These are phyloP conservation scores for Epizoanthus rinbou DNA, from an alignment of 92 coral and sea anemone species.

Conservation along the genomic window DNA sequence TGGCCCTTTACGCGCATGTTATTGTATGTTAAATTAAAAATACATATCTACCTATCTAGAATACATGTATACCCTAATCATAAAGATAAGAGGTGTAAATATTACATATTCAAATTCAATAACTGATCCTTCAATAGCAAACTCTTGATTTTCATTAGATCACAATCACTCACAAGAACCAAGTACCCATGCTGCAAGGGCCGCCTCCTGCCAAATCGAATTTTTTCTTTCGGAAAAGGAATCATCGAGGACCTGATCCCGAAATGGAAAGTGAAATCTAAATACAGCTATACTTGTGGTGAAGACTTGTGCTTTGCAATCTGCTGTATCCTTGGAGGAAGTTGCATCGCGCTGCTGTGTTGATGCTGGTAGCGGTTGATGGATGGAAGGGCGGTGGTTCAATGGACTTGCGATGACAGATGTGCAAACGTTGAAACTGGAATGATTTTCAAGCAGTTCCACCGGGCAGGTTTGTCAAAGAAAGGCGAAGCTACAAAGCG, in stretches of 20 bases:
- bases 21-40: too few species aligned
- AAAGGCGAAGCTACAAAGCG: background rate
- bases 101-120: too few species aligned
- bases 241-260: slow-evolving; percentile 69
- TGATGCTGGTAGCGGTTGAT: slow-evolving; percentile 7
- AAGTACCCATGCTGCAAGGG: slow-evolving; percentile 98
- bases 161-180: slow-evolving; percentile 85
- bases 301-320: background rate
- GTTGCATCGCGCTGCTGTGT: background rate
- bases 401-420: background rate
- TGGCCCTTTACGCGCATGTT: too few species aligned
- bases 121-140: background rate
- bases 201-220: slow-evolving; percentile 94
- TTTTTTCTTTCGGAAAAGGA: slow-evolving; percentile 88
- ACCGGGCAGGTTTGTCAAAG: background rate
- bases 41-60: too few species aligned
- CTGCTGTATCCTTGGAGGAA: slow-evolving; percentile 10
- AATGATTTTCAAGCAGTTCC: background rate
- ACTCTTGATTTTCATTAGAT: slow-evolving; percentile 54
- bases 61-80: too few species aligned
- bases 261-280: slow-evolving; percentile 93
- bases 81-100: too few species aligned
- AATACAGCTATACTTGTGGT: background rate
- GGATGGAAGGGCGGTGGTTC: background rate
- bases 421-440: background rate